phyloP scores from a whole-genome alignment of 2,888 invertebrate species.

The Pterostichus niger region DNA sequence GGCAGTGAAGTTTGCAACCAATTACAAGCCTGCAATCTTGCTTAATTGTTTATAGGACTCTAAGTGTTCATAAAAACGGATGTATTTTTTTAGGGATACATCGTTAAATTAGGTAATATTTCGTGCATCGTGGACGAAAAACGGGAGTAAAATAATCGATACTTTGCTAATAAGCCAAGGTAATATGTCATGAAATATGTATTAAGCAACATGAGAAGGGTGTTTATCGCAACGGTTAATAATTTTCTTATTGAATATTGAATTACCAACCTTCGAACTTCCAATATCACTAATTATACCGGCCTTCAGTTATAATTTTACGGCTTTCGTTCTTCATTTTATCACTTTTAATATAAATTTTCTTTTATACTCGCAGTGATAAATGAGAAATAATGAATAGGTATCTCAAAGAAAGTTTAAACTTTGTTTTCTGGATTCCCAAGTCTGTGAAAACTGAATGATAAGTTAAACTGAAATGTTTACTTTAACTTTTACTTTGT shows the following conservation, averaged over 20 bases:
- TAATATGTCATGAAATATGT: constrained; percentile 23
- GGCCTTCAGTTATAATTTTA: neutral
- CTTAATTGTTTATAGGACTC: too few species aligned
- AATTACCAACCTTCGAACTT: constrained; percentile 2
- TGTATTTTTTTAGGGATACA: too few species aligned
- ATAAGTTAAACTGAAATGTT: constrained; percentile 56
- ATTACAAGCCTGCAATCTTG: too few species aligned
- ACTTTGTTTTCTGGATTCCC: constrained; percentile 15
- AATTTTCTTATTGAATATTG: constrained; percentile 18
- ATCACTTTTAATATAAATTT: constrained; percentile 11
- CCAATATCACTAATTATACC: neutral
- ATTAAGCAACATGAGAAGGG: constrained; percentile 12
- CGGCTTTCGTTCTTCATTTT: neutral
- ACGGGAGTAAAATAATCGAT: constrained; percentile 9
- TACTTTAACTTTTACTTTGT: constrained; percentile 48
- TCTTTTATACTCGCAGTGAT: neutral
- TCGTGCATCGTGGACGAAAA: neutral
- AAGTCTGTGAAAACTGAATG: constrained; percentile 42
- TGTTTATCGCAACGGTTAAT: constrained; percentile 38
- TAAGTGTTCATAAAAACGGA: too few species aligned
- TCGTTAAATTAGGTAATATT: neutral
- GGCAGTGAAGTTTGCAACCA: too few species aligned
- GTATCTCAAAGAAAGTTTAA: constrained; percentile 25
- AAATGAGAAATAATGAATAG: constrained; percentile 27
- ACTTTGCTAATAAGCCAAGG: constrained; percentile 6